Evolutionary conservation across 1,140 invertebrate genomes (phyloP).

Genomic region (Pachyrhynchus sulphureomaculatus): DNA sequence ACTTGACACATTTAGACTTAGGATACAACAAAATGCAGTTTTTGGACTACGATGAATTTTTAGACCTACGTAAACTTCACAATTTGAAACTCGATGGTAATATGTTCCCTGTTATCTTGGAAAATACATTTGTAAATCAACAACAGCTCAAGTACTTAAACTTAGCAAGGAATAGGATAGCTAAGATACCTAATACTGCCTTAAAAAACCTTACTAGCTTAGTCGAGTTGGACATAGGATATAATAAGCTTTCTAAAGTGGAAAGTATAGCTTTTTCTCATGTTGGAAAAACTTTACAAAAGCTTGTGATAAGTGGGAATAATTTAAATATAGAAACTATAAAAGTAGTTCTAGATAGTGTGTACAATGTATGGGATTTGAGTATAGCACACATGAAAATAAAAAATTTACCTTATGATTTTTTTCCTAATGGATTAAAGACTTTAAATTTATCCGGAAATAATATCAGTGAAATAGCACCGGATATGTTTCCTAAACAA

Average conservation of each 20-base stretch:
- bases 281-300: conserved; percentile 60
- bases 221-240: conserved; percentile 67
- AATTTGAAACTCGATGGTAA: conserved; percentile 74
- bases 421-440: conserved; percentile 56
- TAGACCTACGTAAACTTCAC: conserved; percentile 66
- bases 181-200: conserved; percentile 67
- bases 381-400: conserved; percentile 62
- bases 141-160: conserved; percentile 59
- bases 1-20: conserved; percentile 70
- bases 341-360: conserved; percentile 57
- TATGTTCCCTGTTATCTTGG: conserved; percentile 70
- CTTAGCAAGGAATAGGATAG: conserved; percentile 70
- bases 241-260: conserved; percentile 70
- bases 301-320: conserved; percentile 70
- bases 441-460: conserved; percentile 61
- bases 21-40: conserved; percentile 77
- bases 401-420: conserved; percentile 55
- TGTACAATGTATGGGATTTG: conserved; percentile 59
- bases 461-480: conserved; percentile 45
- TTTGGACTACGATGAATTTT: conserved; percentile 71
- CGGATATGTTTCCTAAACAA: conserved; percentile 53
- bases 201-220: conserved; percentile 68
- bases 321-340: conserved; percentile 50
- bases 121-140: conserved; percentile 70
- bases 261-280: conserved; percentile 62